Base-by-base conservation (phyloP, 2,113 vertebrate species). In the Anarhynchus alexandrinus region DNA sequence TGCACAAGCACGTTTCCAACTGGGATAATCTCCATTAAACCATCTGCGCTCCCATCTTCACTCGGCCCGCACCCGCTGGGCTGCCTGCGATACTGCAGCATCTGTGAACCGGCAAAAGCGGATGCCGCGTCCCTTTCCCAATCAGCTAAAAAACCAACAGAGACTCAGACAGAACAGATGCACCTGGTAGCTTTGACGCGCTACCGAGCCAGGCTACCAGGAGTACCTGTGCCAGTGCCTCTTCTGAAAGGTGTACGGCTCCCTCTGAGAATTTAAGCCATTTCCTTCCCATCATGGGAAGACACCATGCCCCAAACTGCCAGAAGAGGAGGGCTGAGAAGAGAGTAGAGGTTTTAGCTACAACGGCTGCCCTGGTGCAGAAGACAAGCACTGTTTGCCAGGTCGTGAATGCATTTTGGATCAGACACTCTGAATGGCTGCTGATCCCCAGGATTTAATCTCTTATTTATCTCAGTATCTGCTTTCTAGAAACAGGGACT, bases 21-120 rank as follows among this genome's bases (percentile, higher is more conserved):
- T 97, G 98, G 80, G 98, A 98, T 98, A 98, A 98, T 98, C 98
- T 98, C 98, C 55, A 96, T 95, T 97, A 97, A 98, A 98, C 98
- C 99, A 99, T 98, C 98, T 99, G 98, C 21, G 67, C 95, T 74
- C 88, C 93, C 80, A 32, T 94, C 94, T 94, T 96, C 22, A 18
- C 82, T 47, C 4, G 19, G 96, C 90, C 58, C 0, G 52, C 55
- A 38, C 97, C 97, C 67, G 96, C 96, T 96, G 97, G 90, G 97
- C 95, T 40, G 96, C 95, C 66, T 51, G 90, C 17, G 73, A 95
- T 65, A 80, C 70, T 65, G 95, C 57, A 89, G 97, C 96, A 94
- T 78, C 95, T 96, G 97, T 29, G 96, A 97, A 87, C 94, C 87
- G 65, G 90, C 88, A 42, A 43, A 72, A 27, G 95, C 8, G 47